Evolutionary conservation across 2,888 invertebrate genomes (phyloP).

Genomic region (Aelia acuminata): DNA sequence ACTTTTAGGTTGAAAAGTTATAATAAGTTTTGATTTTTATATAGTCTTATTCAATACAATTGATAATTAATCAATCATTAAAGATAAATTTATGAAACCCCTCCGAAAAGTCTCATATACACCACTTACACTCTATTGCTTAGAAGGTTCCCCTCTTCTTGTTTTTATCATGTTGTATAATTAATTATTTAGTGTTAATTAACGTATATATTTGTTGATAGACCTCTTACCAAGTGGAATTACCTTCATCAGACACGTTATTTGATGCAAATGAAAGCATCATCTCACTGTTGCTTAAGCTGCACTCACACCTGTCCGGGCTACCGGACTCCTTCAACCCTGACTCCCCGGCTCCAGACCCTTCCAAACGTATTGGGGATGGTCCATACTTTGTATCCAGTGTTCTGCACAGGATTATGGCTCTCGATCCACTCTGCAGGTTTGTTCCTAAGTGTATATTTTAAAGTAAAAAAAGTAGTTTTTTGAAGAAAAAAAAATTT

Average conservation of each 20-base stretch:
- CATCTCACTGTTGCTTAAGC: constrained; percentile 87
- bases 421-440: constrained; percentile 78
- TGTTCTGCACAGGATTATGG: constrained; percentile 82
- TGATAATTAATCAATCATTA: too few relatives aligned
- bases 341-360: constrained; percentile 68
- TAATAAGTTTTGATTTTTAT: too few relatives aligned
- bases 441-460: constrained; percentile 60
- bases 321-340: constrained; percentile 81
- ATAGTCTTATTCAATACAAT: too few relatives aligned
- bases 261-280: constrained; percentile 87
- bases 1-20: too few relatives aligned
- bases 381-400: constrained; percentile 87
- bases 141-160: too few relatives aligned
- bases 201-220: constrained; percentile 12
- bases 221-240: constrained; percentile 63
- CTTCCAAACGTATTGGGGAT: constrained; percentile 65
- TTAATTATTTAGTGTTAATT: neutral
- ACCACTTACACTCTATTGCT: too few relatives aligned
- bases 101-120: too few relatives aligned
- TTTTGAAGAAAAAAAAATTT: neutral
- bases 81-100: too few relatives aligned
- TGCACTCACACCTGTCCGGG: constrained; percentile 91
- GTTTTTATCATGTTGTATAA: too few relatives aligned
- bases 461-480: too few relatives aligned
- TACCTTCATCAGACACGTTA: constrained; percentile 62